phyloP scores from a whole-genome alignment of 1,140 invertebrate genomes.

The Akabosia matsudoensis region DNA sequence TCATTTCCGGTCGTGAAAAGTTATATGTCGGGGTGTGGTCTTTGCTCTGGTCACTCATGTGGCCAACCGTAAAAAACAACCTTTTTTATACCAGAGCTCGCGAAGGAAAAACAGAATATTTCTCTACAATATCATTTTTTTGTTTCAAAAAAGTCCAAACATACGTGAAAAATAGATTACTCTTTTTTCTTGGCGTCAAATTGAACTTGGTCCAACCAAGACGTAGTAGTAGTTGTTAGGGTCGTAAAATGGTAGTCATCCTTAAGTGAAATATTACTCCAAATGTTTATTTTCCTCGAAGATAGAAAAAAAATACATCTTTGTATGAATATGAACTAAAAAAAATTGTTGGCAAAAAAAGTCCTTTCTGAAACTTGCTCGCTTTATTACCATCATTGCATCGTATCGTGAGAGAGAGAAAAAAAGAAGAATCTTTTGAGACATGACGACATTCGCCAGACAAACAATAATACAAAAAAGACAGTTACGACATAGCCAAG shows the following conservation, averaged over 20 bases:
- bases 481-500: too few species aligned
- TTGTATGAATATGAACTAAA: too few species aligned
- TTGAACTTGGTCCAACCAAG: constrained; percentile 31
- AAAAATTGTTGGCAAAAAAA: too few species aligned
- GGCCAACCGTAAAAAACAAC: constrained; percentile 40
- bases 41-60: constrained; percentile 46
- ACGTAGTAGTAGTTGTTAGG: too few species aligned
- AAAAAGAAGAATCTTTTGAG: not conserved
- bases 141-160: too few species aligned
- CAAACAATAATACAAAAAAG: too few species aligned
- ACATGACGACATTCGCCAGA: too few species aligned
- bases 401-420: not conserved
- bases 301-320: too few species aligned
- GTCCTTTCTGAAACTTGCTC: too few species aligned
- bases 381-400: not conserved
- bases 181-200: constrained; percentile 33
- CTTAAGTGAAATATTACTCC: not conserved
- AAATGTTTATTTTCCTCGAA: too few species aligned
- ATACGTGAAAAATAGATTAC: too few species aligned
- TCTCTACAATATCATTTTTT: too few species aligned
- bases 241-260: not conserved
- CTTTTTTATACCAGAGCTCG: not conserved
- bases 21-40: constrained; percentile 44
- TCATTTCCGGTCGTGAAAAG: constrained; percentile 46
- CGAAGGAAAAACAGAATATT: not conserved